phyloP scores from a whole-genome alignment of 1,140 invertebrate genomes.

The Neelides sp. region DNA sequence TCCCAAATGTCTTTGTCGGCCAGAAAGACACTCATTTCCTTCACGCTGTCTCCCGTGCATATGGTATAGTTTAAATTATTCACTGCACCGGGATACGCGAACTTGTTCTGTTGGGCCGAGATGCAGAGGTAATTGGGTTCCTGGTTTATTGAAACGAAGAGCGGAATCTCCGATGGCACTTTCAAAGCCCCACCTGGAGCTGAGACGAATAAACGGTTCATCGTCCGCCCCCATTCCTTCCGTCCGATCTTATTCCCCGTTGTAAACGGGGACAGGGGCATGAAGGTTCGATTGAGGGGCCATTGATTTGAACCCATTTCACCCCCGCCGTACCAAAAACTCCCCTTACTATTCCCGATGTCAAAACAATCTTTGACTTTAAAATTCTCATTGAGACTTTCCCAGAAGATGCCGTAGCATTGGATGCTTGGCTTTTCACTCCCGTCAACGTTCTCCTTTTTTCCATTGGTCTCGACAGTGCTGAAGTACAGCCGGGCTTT shows the following conservation, averaged over 20 bases:
- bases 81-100: slow-evolving; percentile 57
- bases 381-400: slow-evolving; percentile 47
- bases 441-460: background rate
- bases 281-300: slow-evolving; percentile 57
- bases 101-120: slow-evolving; percentile 59
- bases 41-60: slow-evolving; percentile 65
- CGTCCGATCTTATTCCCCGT: slow-evolving; percentile 48
- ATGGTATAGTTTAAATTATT: slow-evolving; percentile 70
- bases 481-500: slow-evolving; percentile 57
- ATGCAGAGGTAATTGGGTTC: slow-evolving; percentile 39
- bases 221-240: slow-evolving; percentile 54
- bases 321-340: slow-evolving; percentile 48
- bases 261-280: slow-evolving; percentile 62
- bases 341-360: slow-evolving; percentile 36
- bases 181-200: slow-evolving; percentile 68
- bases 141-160: slow-evolving; percentile 66
- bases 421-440: slow-evolving; percentile 34
- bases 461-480: slow-evolving; percentile 1
- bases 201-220: slow-evolving; percentile 70
- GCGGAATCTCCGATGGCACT: slow-evolving; percentile 58
- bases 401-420: slow-evolving; percentile 73
- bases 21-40: slow-evolving; percentile 55
- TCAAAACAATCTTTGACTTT: slow-evolving; percentile 71
- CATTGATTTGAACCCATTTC: slow-evolving; percentile 60
- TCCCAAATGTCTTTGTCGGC: slow-evolving; percentile 65